These are phyloP conservation scores for Exaiptasia diaphana DNA, from an alignment of 64 coral and sea anemone genomes.

Conservation along the genomic window DNA sequence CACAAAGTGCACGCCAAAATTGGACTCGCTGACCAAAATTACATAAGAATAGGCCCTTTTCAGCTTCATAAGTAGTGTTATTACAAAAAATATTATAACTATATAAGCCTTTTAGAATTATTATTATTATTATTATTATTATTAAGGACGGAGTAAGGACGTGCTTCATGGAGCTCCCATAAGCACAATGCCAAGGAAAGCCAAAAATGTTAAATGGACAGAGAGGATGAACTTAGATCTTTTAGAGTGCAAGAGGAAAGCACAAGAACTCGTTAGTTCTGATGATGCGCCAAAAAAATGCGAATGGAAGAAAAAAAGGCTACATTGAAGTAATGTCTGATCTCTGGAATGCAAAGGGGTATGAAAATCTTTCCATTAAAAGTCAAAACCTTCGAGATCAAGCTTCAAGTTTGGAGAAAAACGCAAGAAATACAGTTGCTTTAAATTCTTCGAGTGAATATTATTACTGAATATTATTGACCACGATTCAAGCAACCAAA, in stretches of 20 bases:
- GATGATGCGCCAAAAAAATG: neutral
- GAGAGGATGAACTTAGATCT: neutral
- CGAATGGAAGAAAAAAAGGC: neutral
- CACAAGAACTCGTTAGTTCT: neutral
- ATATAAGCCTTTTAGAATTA: too few species aligned
- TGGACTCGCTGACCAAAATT: too few species aligned
- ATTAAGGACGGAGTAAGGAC: too few species aligned
- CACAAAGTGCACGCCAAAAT: too few species aligned
- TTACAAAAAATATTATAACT: too few species aligned
- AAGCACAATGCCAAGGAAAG: neutral
- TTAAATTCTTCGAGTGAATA: too few species aligned
- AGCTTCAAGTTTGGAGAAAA: neutral
- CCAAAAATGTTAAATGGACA: neutral
- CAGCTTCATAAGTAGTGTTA: too few species aligned
- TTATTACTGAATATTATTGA: too few species aligned
- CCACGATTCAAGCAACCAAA: too few species aligned
- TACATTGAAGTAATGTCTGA: neutral
- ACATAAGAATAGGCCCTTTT: too few species aligned
- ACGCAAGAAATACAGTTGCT: neutral
- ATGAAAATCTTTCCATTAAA: neutral
- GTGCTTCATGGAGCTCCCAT: too few species aligned
- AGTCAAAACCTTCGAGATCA: neutral
- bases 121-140: too few species aligned
- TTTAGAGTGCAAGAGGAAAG: conserved; percentile 19
- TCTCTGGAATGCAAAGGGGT: neutral